Base-by-base conservation (phyloP, 1,140 invertebrate genomes). In the Neuroterus valhalla region DNA sequence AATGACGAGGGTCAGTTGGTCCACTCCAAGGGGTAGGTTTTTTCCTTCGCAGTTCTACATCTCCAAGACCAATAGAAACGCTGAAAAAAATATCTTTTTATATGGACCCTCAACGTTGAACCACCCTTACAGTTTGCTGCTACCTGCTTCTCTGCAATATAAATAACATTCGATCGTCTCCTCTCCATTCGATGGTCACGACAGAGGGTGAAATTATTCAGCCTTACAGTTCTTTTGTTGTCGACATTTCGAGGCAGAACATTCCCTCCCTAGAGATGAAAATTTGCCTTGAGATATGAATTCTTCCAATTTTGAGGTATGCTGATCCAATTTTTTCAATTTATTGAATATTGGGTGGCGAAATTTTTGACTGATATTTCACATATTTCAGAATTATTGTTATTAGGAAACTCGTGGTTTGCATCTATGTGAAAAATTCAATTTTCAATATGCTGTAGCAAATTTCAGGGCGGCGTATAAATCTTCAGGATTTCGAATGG, bases 31-130 rank as follows among this genome's bases (percentile, higher is more conserved):
- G 46, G n/a, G 46, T 48, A n/a, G 8, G 3, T 68, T 73, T 66
- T 66, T 79, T 71, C 14, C 19, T 21, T 72, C 55, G n/a, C 1
- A 38, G 31, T 5, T 38, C 31, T 38, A 10, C 5, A 38, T 38
- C 31, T 8, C 6, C 31, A 38, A 38, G 31, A 38, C 4, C 5
- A 8, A 38, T 38, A 62, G 72, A 75, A 76, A 68, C 74, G 43
- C 69, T 78, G 78, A 80, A 80, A 80, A 80, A 78, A 78, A 80
- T 80, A 78, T 80, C 75, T 74, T 78, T 77, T 69, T 78, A 72
- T 72, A 80, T 77, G 76, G 78, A 80, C 76, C 76, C 76, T 75
- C 74, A 45, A 62, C 42, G n/a, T 73, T 42, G 17, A 26, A 66
- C 50, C 38, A 44, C 68, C 50, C 72, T 66, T 19, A 2, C 45